phyloP scores from a whole-genome alignment of 2,797 vertebrate genomes.

The Okamejei kenojei region DNA sequence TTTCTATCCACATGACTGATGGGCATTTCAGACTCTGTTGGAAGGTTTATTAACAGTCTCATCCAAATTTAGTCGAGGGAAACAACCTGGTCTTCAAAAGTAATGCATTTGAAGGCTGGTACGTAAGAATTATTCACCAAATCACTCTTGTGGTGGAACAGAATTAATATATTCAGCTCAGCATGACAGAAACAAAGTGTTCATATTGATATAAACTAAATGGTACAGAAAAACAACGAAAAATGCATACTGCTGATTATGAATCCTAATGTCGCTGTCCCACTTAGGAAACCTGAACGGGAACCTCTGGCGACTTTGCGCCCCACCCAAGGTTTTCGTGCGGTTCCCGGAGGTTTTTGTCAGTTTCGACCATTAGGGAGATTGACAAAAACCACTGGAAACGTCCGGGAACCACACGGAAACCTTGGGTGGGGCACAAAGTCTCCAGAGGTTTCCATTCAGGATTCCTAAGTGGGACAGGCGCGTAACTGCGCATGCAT shows the following conservation, averaged over 20 bases:
- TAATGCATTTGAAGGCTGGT: background rate
- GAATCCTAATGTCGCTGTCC: no score
- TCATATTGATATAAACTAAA: background rate
- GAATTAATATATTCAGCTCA: conserved; percentile 6
- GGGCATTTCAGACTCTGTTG: background rate
- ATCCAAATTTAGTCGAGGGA: background rate
- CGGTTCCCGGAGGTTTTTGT: no score
- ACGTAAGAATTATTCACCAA: background rate
- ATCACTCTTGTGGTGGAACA: background rate
- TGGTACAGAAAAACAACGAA: background rate
- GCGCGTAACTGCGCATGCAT: background rate
- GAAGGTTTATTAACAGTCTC: background rate
- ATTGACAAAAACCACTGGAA: no score
- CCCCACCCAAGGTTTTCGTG: no score
- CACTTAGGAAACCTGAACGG: no score
- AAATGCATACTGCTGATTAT: background rate
- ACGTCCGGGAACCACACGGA: no score
- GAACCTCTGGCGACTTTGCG: no score
- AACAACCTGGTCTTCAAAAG: background rate
- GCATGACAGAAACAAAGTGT: background rate
- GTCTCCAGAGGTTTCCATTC: no score
- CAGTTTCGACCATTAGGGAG: no score
- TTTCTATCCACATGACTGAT: background rate
- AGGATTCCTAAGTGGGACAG: no score
- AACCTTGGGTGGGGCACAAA: no score